Percentiles rank a stretch among this genome's conserved stretches.
These are phyloP conservation scores for Arctia plantaginis DNA, from an alignment of 2,888 invertebrate species.

Conservation along the genomic window DNA sequence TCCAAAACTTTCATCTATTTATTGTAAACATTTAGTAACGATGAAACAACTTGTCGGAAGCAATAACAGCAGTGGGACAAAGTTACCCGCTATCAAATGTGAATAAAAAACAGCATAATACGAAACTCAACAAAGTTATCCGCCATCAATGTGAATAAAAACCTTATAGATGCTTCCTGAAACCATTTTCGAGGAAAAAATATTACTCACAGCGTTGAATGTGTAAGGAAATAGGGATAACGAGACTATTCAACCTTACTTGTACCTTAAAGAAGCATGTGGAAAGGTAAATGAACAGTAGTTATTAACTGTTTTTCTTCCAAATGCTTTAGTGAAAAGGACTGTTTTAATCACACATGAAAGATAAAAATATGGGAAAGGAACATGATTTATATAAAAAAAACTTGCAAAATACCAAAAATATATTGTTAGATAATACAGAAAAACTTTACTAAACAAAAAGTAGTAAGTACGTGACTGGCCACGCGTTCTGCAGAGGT, in stretches of 20 bases:
- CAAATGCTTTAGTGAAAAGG: constrained; percentile 12
- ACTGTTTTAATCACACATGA: constrained; percentile 20
- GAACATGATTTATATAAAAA: constrained; percentile 24
- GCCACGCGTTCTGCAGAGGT: too few relatives aligned
- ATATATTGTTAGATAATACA: neutral
- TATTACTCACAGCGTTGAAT: constrained; percentile 33
- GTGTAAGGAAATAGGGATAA: constrained; percentile 34
- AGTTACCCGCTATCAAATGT: constrained; percentile 18
- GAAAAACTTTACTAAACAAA: too few relatives aligned
- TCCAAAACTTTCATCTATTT: neutral
- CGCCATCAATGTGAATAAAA: constrained; percentile 21
- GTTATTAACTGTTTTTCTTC: constrained; percentile 28
- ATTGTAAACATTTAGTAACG: constrained; percentile 10
- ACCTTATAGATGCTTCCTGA: constrained; percentile 21
- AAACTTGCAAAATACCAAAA: constrained; percentile 48
- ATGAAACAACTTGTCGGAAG: constrained; percentile 16
- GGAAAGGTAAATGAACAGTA: constrained; percentile 35
- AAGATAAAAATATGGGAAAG: constrained; percentile 20
- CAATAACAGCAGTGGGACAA: constrained; percentile 21
- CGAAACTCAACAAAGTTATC: constrained; percentile 5
- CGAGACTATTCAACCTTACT: constrained; percentile 21
- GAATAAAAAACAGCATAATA: constrained; percentile 15
- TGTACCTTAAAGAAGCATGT: constrained; percentile 18
- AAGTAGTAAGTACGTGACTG: too few relatives aligned
- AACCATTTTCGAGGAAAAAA: constrained; percentile 23